Base-by-base conservation (phyloP, 2,113 vertebrate species). In the Centrocercus urophasianus region DNA sequence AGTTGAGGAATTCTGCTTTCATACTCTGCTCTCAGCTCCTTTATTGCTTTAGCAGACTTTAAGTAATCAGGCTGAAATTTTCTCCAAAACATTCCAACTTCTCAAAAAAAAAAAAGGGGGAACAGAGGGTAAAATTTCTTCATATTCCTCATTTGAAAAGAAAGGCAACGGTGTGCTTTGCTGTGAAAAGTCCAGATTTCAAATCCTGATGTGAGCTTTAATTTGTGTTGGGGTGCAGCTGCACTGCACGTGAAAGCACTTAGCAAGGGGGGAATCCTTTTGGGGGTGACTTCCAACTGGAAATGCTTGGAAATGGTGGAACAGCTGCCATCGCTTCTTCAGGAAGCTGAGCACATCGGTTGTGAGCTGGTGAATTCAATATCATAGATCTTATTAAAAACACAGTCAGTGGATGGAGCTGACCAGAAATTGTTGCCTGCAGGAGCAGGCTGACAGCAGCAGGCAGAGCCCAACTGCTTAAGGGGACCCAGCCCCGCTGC, bases 31-130 rank as follows among this genome's bases (percentile, higher is more conserved):
- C 65, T 64, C 70, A 60, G 70, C 38, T 56, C 24, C 74, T 81
- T 87, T 76, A 94, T 92, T 80, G 48, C 86, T 92, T 92, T 90
- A 43, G 47, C 86, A 92, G 66, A 77, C 65, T 92, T 36, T 20
- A 89, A 72, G 69, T 81, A 83, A 90, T 80, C 82, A 79, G 57
- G 36, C 56, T 66, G 89, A 89, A 79, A 73, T 87, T 87, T 95
- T 86, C 78, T 89, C 77, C 60, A 43, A 54, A 72, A 72, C 11
- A 12, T 84, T 88, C 83, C 93, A 94, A 69, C 73, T 79, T 73
- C 52, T 72, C 13, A 19, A 72, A 70, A 30, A 50, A 54, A 30
- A 48, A 28, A 60, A 69, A 81, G 56, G 36, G 9, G 60, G 30
- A 43, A 22, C 14, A 74, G 38, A 61, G 7, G 6, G 32, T 86